Conservation (phyloP, 1,140 invertebrate genomes). For the Sitodiplosis mosellana region DNA sequence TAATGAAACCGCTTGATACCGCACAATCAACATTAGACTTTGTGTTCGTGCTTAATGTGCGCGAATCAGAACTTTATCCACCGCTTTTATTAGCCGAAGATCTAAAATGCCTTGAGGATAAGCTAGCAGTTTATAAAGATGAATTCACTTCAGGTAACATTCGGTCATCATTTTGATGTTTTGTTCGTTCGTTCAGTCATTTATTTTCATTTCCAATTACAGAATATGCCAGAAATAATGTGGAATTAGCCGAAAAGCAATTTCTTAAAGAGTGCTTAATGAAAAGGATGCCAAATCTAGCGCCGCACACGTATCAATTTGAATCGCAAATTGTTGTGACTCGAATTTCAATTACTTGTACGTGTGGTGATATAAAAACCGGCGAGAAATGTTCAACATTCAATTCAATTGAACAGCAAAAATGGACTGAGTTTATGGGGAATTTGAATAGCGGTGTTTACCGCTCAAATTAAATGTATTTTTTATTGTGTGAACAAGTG, state of each 20-base stretch:
- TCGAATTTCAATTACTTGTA: constrained; percentile 19
- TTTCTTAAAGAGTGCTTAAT: constrained; percentile 24
- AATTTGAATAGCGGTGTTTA: constrained; percentile 16
- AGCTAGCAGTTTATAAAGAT: constrained; percentile 23
- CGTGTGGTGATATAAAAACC: constrained; percentile 13
- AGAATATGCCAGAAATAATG: constrained; percentile 10
- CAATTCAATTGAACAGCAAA: constrained; percentile 17
- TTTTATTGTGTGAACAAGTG: neutral
- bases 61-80: constrained; percentile 23
- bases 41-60: constrained; percentile 22
- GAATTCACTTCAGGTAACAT: constrained; percentile 3
- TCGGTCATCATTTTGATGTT: constrained; percentile 13
- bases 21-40: constrained; percentile 16
- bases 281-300: constrained; percentile 13
- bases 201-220: too few species aligned
- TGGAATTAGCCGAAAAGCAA: constrained; percentile 10
- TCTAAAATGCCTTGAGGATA: constrained; percentile 21
- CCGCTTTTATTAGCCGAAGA: constrained; percentile 22
- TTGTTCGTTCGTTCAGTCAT: too few species aligned
- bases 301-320: constrained; percentile 16
- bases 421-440: constrained; percentile 25
- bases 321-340: constrained; percentile 22
- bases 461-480: neutral
- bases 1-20: constrained; percentile 15
- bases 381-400: constrained; percentile 22